phyloP scores from a whole-genome alignment of 2,113 vertebrate species.

The Nycticorax nycticorax region DNA sequence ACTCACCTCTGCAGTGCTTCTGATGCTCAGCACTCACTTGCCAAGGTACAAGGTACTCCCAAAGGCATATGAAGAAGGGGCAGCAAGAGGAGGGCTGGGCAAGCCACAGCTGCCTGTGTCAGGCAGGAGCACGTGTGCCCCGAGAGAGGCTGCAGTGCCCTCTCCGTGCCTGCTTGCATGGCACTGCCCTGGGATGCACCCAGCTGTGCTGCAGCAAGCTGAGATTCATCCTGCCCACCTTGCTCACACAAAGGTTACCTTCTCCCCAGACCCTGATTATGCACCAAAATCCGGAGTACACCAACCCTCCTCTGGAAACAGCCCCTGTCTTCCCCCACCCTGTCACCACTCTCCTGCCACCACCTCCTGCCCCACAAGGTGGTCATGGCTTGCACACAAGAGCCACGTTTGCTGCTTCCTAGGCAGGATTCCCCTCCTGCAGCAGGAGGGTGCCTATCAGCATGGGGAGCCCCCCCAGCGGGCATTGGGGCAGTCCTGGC shows the following conservation, averaged over 20 bases:
- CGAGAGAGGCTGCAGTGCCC: background rate
- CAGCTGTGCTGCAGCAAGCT: background rate
- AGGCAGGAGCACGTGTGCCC: fast-evolving
- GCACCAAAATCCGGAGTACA: background rate
- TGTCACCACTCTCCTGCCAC: background rate
- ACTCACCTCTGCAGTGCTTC: background rate
- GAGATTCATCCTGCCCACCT: background rate
- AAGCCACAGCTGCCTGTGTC: background rate
- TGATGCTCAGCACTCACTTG: background rate
- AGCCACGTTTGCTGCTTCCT: background rate
- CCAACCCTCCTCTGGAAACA: fast-evolving
- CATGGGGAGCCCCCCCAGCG: fast-evolving
- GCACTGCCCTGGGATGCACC: background rate
- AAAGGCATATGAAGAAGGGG: background rate
- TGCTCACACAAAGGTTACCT: background rate
- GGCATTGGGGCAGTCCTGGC: fast-evolving
- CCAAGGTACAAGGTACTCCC: background rate
- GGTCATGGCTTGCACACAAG: background rate
- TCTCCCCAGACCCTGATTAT: fast-evolving
- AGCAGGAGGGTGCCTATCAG: background rate
- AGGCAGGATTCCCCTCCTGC: background rate
- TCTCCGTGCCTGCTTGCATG: background rate
- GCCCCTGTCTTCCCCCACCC: fast-evolving
- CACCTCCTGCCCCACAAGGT: fast-evolving
- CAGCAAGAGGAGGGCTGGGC: background rate